A percentile compares a stretch with the other conserved stretches of the same genome.
phyloP scores from a whole-genome alignment of 2,797 vertebrate species.

The Poecilia velifera region DNA sequence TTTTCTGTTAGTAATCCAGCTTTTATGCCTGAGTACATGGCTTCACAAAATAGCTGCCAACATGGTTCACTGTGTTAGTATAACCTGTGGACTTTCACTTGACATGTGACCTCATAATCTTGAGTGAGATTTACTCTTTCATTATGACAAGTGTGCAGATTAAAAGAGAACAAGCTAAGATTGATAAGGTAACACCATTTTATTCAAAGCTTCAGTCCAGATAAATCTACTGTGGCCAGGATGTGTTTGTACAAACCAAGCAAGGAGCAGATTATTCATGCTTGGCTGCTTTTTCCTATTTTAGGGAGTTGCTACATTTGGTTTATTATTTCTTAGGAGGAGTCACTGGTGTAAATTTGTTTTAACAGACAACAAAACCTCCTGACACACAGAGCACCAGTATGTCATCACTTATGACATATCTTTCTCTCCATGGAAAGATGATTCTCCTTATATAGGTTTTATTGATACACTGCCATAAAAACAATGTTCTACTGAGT shows the following conservation, averaged over 20 bases:
- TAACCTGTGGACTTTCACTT: constrained; percentile 5
- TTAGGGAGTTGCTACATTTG: constrained; percentile 21
- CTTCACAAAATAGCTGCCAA: constrained; percentile 8
- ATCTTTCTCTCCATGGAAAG: not conserved
- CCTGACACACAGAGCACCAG: not conserved
- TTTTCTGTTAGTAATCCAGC: constrained; percentile 35
- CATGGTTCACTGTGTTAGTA: not conserved
- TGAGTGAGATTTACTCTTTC: constrained; percentile 9
- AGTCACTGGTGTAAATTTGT: constrained; percentile 1
- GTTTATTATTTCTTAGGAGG: constrained; percentile 10
- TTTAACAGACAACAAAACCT: constrained; percentile 13
- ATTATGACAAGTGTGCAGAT: not conserved
- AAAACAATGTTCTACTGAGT: constrained; percentile 1
- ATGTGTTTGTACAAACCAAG: constrained; percentile 5
- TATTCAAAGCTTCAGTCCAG: constrained; percentile 2
- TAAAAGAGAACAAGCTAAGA: not conserved
- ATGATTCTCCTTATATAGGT: not conserved
- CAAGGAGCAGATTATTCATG: constrained; percentile 8
- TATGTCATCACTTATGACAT: constrained; percentile 4
- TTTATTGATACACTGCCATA: not conserved
- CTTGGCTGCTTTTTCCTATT: constrained; percentile 12
- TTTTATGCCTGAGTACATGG: constrained; percentile 4
- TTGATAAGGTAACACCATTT: constrained; percentile 9
- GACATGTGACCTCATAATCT: constrained; percentile 7
- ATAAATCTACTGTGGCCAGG: not conserved